These are phyloP conservation scores for Nasalis larvatus DNA, from an alignment of 2,113 vertebrate species.

Conservation along the genomic window DNA sequence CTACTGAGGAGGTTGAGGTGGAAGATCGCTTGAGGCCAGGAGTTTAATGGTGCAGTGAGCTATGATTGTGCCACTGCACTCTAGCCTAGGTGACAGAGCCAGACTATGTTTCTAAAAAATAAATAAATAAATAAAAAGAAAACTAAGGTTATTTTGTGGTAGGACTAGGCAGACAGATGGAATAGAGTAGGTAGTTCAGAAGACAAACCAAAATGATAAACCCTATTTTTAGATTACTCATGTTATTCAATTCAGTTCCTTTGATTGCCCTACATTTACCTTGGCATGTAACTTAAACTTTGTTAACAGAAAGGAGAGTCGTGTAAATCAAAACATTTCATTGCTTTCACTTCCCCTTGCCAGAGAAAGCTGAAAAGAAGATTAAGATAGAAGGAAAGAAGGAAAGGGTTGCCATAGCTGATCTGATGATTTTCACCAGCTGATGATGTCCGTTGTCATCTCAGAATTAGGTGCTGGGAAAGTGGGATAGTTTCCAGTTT, in stretches of 20 bases:
- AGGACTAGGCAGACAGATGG: too few relatives aligned
- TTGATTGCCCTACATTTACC: slow-evolving; percentile 9
- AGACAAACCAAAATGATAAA: not conserved
- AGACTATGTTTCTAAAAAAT: too few relatives aligned
- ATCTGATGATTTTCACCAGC: not conserved
- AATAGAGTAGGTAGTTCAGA: too few relatives aligned
- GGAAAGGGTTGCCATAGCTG: not conserved
- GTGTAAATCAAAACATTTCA: not conserved
- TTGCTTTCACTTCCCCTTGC: not conserved
- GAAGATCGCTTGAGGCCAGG: too few relatives aligned
- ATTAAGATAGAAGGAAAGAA: slow-evolving; percentile 13
- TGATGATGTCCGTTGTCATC: not conserved
- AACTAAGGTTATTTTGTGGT: too few relatives aligned
- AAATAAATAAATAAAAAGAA: too few relatives aligned
- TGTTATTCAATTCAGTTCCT: slow-evolving; percentile 19
- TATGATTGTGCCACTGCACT: too few relatives aligned
- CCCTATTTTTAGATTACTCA: not conserved
- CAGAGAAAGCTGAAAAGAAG: not conserved
- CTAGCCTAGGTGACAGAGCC: too few relatives aligned
- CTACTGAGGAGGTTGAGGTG: too few relatives aligned
- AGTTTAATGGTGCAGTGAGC: too few relatives aligned
- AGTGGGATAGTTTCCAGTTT: not conserved
- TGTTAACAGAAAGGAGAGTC: not conserved
- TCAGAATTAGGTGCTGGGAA: not conserved
- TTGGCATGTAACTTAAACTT: not conserved